Evolutionary conservation across 2,888 invertebrate species (phyloP).

Genomic region (Argyresthia albistria): DNA sequence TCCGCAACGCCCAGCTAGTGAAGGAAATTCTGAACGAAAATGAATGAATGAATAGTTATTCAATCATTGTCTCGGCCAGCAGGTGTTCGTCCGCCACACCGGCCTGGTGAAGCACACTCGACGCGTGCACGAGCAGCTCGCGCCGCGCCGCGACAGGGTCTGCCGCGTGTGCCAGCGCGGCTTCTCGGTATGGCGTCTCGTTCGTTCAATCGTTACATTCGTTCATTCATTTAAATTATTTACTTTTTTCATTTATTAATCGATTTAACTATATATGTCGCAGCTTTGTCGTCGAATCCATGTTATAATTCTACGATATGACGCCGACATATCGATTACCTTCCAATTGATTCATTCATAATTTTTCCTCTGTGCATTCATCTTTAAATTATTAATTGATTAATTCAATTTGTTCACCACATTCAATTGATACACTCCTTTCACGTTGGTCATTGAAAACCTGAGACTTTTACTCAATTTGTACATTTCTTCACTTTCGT

Average conservation of each 20-base stretch:
- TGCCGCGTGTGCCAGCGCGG: not conserved
- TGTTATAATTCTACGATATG: slow-evolving; percentile 54
- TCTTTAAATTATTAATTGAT: no score
- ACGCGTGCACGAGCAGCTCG: no score
- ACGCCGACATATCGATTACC: slow-evolving; percentile 18
- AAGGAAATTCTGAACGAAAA: not conserved
- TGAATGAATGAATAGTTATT: not conserved
- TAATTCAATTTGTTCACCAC: no score
- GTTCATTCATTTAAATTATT: no score
- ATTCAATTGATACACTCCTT: no score
- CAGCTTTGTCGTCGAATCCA: slow-evolving; percentile 29
- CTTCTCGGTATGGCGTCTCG: not conserved
- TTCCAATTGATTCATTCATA: not conserved
- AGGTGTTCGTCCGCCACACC: not conserved
- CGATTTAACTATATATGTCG: not conserved
- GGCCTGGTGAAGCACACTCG: no score
- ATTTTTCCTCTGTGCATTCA: no score
- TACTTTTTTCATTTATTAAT: not conserved
- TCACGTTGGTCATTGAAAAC: no score
- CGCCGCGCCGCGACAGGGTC: not conserved
- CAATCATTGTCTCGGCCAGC: not conserved
- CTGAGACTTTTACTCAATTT: no score
- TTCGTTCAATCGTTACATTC: not conserved
- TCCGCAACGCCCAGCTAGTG: not conserved
- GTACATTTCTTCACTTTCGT: no score